phyloP scores from a whole-genome alignment of 1,140 invertebrate species.

The Acromyrmex echinatior region DNA sequence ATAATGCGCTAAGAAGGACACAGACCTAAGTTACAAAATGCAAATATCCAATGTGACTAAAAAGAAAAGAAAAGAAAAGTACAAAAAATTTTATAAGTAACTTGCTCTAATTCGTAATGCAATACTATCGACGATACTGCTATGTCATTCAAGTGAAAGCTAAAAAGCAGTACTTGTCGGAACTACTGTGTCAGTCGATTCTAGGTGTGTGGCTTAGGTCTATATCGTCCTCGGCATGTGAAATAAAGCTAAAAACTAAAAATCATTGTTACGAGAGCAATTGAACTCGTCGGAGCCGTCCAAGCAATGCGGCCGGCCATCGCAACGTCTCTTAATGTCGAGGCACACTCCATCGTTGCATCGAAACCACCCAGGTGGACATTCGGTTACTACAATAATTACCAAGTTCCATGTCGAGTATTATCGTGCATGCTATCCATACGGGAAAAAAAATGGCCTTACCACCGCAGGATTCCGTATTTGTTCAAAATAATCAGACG shows the following conservation, averaged over 20 bases:
- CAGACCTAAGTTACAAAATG: slow-evolving; percentile 48
- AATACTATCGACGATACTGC: slow-evolving; percentile 14
- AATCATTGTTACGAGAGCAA: slow-evolving; percentile 86
- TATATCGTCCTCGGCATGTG: slow-evolving; percentile 34
- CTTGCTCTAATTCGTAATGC: slow-evolving; percentile 20
- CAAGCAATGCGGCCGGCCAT: slow-evolving; percentile 89
- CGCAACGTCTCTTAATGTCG: slow-evolving; percentile 87
- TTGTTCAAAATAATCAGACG: slow-evolving; percentile 15
- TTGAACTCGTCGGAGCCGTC: slow-evolving; percentile 91
- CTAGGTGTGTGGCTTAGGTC: slow-evolving; percentile 30
- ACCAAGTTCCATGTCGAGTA: slow-evolving; percentile 59
- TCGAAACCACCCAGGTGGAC: slow-evolving; percentile 84
- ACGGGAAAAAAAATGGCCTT: slow-evolving; percentile 65
- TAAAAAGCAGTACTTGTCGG: background rate
- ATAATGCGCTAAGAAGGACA: slow-evolving; percentile 54
- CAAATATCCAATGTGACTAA: background rate
- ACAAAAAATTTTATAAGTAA: background rate
- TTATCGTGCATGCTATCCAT: slow-evolving; percentile 60
- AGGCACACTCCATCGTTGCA: slow-evolving; percentile 90
- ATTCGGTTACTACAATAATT: slow-evolving; percentile 83
- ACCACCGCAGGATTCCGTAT: slow-evolving; percentile 17
- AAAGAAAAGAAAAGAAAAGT: background rate
- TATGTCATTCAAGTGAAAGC: background rate
- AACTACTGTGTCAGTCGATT: slow-evolving; percentile 2
- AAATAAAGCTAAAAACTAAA: slow-evolving; percentile 54